Evolutionary conservation across 2,113 vertebrate species (phyloP).

Genomic region (Phoxinus phoxinus): DNA sequence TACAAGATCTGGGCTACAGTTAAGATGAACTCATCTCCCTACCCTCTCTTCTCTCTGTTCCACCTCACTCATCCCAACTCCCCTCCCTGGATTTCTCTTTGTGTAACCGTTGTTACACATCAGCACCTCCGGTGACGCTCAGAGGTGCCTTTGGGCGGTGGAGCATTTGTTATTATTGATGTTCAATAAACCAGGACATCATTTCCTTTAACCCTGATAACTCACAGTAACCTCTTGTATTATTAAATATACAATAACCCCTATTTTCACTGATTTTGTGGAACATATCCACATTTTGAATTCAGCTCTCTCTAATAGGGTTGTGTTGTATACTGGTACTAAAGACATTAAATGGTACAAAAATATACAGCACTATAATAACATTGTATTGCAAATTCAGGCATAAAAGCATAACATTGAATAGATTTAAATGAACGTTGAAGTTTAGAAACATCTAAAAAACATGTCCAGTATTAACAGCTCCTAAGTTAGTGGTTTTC

Average conservation of each 20-base stretch:
- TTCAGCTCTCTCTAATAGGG: neutral
- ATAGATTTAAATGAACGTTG: neutral
- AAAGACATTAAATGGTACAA: neutral
- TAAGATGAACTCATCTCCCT: conserved; percentile 4
- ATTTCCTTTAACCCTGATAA: neutral
- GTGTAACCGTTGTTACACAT: conserved; percentile 9
- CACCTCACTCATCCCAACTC: conserved; percentile 7
- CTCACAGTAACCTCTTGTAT: neutral
- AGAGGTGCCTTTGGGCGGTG: conserved; percentile 19
- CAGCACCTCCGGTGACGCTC: conserved; percentile 23
- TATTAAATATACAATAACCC: neutral
- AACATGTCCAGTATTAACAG: neutral
- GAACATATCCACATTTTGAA: neutral
- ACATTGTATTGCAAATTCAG: neutral
- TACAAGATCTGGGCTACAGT: neutral
- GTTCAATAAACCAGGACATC: conserved; percentile 5
- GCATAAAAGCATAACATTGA: neutral
- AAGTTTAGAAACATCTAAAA: neutral
- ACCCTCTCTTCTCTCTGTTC: neutral
- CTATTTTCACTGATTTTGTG: neutral
- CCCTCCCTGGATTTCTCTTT: neutral
- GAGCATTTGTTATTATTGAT: conserved; percentile 6
- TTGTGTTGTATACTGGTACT: neutral
- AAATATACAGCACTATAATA: neutral
- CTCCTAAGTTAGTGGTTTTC: neutral